Conservation (phyloP, 2,113 vertebrate species). For the Deroptyus accipitrinus region DNA sequence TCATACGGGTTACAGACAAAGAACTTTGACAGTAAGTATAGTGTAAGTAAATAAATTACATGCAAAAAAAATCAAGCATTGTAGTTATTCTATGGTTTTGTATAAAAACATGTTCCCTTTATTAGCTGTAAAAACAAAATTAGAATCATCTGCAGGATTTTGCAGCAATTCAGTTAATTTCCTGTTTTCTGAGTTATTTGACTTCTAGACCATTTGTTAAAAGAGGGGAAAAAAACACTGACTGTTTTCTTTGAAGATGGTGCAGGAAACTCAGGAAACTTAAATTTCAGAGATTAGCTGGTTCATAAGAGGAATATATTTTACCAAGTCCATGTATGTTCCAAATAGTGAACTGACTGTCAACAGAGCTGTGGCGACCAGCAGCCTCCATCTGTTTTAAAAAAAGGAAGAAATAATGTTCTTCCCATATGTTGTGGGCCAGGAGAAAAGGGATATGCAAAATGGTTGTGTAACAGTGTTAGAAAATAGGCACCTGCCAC, state of each 20-base stretch:
- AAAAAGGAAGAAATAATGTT: background rate
- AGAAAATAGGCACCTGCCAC: background rate
- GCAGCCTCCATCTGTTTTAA: background rate
- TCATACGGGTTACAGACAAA: background rate
- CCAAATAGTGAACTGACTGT: slow-evolving; percentile 15
- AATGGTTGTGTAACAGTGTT: background rate
- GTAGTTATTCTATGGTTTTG: slow-evolving; percentile 5
- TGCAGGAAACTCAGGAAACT: slow-evolving; percentile 61
- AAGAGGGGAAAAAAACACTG: background rate
- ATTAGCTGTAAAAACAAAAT: slow-evolving; percentile 63
- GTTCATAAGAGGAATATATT: slow-evolving; percentile 49
- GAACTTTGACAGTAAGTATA: background rate
- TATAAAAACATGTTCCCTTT: slow-evolving; percentile 27
- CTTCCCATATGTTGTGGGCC: background rate
- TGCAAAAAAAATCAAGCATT: background rate
- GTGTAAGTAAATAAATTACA: background rate
- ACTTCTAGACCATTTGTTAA: slow-evolving; percentile 47
- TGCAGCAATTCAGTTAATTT: slow-evolving; percentile 73
- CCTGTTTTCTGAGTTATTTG: slow-evolving; percentile 73
- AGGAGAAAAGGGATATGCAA: background rate
- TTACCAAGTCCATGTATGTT: slow-evolving; percentile 30
- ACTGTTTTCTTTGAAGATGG: slow-evolving; percentile 68
- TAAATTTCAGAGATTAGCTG: slow-evolving; percentile 52
- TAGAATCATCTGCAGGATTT: slow-evolving; percentile 62
- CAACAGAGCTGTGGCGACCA: background rate